These are phyloP conservation scores for Pachyuromys duprasi DNA, from an alignment of 2,797 vertebrate species.

Conservation along the genomic window DNA sequence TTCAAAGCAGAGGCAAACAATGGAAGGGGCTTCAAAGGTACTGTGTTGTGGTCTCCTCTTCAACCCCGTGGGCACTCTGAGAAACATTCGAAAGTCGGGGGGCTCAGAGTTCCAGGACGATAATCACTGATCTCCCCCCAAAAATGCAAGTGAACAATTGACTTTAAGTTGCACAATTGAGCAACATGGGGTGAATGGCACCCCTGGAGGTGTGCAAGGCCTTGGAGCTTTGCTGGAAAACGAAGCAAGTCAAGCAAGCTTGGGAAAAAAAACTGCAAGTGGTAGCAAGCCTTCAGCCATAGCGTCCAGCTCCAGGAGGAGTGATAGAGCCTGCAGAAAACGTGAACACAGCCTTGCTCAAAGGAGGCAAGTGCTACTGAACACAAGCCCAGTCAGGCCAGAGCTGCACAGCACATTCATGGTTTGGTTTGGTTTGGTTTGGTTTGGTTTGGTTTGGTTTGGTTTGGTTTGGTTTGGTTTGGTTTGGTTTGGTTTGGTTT, in stretches of 20 bases:
- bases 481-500: background rate
- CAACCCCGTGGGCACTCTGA: background rate
- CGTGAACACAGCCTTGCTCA: background rate
- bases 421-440: background rate
- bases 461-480: background rate
- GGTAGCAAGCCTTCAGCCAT: background rate
- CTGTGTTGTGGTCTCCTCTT: background rate
- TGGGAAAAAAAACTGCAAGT: background rate
- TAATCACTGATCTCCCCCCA: background rate
- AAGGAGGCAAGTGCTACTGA: slow-evolving; percentile 1
- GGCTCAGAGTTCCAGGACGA: background rate
- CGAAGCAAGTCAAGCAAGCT: background rate
- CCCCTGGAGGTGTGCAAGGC: background rate
- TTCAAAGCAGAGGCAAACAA: background rate
- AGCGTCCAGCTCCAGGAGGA: background rate
- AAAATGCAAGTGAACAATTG: background rate
- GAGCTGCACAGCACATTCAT: background rate
- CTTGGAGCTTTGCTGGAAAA: background rate
- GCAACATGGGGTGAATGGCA: background rate
- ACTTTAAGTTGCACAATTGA: background rate
- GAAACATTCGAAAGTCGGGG: background rate
- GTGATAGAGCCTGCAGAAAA: background rate
- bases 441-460: background rate
- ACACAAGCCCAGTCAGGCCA: slow-evolving; percentile 47
- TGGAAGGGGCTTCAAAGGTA: background rate